phyloP scores from a whole-genome alignment of 2,797 vertebrate genomes.

The Acanthurus lineatus region DNA sequence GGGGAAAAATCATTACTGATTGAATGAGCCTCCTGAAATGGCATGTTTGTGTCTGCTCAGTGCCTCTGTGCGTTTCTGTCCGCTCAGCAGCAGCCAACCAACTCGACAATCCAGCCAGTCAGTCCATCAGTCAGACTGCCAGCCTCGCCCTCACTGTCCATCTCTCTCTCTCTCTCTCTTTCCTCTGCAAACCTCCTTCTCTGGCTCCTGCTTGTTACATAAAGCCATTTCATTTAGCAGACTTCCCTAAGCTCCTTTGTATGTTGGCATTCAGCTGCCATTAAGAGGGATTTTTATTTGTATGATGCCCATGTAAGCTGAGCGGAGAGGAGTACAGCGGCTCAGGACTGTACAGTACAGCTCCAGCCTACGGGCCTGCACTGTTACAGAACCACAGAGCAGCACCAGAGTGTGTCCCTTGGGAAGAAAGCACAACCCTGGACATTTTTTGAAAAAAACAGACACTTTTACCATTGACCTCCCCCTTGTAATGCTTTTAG shows the following conservation, averaged over 20 bases:
- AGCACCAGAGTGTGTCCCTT: conserved; percentile 50
- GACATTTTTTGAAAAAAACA: conserved; percentile 47
- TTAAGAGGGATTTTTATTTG: conserved; percentile 86
- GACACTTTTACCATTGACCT: conserved; percentile 50
- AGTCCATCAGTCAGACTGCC: conserved; percentile 80
- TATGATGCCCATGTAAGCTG: conserved; percentile 80
- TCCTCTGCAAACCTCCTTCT: conserved; percentile 58
- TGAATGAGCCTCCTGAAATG: conserved; percentile 85
- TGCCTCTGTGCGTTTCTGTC: conserved; percentile 80
- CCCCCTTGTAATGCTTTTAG: conserved; percentile 50
- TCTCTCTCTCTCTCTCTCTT: conserved; percentile 54
- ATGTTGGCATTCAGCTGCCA: conserved; percentile 84
- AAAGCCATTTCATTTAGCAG: conserved; percentile 83
- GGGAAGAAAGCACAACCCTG: conserved; percentile 39
- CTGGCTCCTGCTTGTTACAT: conserved; percentile 78
- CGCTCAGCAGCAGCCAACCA: conserved; percentile 78
- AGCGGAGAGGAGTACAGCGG: conserved; percentile 70
- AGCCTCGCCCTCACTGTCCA: conserved; percentile 70
- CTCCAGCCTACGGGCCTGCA: conserved; percentile 66
- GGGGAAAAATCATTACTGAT: conserved; percentile 84
- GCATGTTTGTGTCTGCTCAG: conserved; percentile 84
- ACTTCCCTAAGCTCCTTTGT: conserved; percentile 82
- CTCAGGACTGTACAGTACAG: conserved; percentile 70
- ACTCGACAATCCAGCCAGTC: conserved; percentile 68
- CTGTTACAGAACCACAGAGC: conserved; percentile 62